phyloP scores from a whole-genome alignment of 1,140 invertebrate genomes.

The Drosophila sulfurigaster region DNA sequence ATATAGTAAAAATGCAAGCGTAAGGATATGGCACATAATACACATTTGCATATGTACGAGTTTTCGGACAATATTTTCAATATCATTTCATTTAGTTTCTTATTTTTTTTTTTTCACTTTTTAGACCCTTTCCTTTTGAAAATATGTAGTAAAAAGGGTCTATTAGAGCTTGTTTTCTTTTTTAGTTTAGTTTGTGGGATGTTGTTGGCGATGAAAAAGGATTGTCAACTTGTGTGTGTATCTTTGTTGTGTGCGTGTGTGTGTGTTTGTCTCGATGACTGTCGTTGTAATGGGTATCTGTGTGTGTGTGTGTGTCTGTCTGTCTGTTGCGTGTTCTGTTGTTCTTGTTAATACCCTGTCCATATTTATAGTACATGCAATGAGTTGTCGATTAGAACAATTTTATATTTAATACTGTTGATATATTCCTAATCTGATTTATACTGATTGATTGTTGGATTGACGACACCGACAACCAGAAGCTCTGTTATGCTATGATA shows the following conservation, averaged over 20 bases:
- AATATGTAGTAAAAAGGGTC: too few species aligned
- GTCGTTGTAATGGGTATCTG: constrained; percentile 31
- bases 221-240: constrained; percentile 72
- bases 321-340: constrained; percentile 33
- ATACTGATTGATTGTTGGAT: not conserved
- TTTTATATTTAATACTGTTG: constrained; percentile 37
- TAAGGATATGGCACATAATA: constrained; percentile 81
- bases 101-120: not conserved
- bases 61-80: constrained; percentile 33
- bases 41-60: constrained; percentile 70
- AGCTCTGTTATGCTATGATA: constrained; percentile 35
- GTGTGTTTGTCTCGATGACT: constrained; percentile 39
- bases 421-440: constrained; percentile 14
- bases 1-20: constrained; percentile 75
- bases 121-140: too few species aligned
- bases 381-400: constrained; percentile 24
- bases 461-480: constrained; percentile 38
- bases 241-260: constrained; percentile 38
- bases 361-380: constrained; percentile 16
- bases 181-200: constrained; percentile 26
- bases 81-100: constrained; percentile 12
- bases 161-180: not conserved
- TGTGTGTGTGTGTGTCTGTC: constrained; percentile 27
- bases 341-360: constrained; percentile 44
- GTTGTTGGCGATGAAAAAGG: constrained; percentile 44